Base-by-base conservation (phyloP, 2,113 vertebrate species). In the Eidolon helvum region DNA sequence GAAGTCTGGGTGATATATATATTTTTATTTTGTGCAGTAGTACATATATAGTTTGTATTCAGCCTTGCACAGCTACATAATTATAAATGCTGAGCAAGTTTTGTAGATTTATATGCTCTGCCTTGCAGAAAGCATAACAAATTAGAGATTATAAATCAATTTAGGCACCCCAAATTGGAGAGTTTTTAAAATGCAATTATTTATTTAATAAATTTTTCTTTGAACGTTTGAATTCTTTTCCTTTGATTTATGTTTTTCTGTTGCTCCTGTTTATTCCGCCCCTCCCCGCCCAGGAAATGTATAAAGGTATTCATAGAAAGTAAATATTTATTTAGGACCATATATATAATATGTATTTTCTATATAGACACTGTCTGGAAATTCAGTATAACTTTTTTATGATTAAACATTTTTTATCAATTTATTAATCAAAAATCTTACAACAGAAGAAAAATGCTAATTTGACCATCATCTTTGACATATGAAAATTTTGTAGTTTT, bases 61-160 rank as follows among this genome's bases (percentile, higher is more conserved):
- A 48, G 38, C 24, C 11, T 48, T 48, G 14, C 50, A 77, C 0
- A 16, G 30, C 30, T 38, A 22, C 35, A 15, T n/a, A 53, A 61
- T 90, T 92, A 66, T 4, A 90, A 90, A 92, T 48, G 38, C 84
- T 61, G 50, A 57, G 28, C 9, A 59, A 92, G 38, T 3, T 77
- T 85, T 87, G 2, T 40, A 80, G 65, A 94, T 75, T 88, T 77
- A 75, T n/a, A 80, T 74, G 38, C 65, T 80, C 16, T 55, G 65
- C 22, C 18, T 28, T 15, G 43, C 26, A 43, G 18, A 61, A 75
- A 85, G 75, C 59, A 68, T 18, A 63, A 71, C 24, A 83, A 93
- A 96, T 87, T 72, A 84, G 65, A 88, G 40, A 92, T 77, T 90
- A 94, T 83, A 92, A 82, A 95, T 97, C 94, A 97, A 33, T 77